phyloP scores from a whole-genome alignment of 2,888 invertebrate species.

The Ochlodes sylvanus region DNA sequence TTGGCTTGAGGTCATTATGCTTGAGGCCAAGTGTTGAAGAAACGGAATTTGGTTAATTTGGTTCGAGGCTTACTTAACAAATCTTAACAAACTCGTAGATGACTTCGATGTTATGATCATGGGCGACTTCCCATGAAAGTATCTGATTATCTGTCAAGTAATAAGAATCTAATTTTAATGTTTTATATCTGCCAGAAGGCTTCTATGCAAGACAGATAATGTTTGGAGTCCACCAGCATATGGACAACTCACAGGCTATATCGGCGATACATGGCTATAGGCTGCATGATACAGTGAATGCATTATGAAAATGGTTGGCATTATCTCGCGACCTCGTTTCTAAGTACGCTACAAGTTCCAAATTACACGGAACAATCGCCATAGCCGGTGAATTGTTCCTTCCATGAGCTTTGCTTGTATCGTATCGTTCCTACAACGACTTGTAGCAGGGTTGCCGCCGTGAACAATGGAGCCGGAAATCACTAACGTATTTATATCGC shows the following conservation, averaged over 20 bases:
- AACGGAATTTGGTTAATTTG: too few species aligned
- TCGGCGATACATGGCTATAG: neutral
- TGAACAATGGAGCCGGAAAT: conserved; percentile 5
- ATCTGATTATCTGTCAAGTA: too few species aligned
- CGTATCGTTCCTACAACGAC: conserved; percentile 8
- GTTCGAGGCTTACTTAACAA: too few species aligned
- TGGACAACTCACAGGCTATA: neutral
- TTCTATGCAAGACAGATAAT: too few species aligned
- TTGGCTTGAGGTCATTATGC: too few species aligned
- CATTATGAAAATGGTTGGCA: conserved; percentile 24
- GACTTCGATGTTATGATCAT: too few species aligned
- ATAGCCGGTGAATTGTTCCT: conserved; percentile 27
- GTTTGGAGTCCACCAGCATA: too few species aligned
- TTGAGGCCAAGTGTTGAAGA: too few species aligned
- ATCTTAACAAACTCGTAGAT: too few species aligned
- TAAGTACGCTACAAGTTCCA: conserved; percentile 24
- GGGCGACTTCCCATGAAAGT: too few species aligned
- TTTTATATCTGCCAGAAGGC: too few species aligned
- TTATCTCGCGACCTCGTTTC: conserved; percentile 21
- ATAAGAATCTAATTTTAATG: too few species aligned
- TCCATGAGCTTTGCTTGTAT: conserved; percentile 11
- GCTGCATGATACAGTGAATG: neutral
- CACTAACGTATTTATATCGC: neutral
- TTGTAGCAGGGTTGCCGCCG: neutral
- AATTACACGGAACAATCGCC: conserved; percentile 29